A percentile compares a stretch with the other conserved stretches of the same genome.
phyloP scores from a whole-genome alignment of 2,113 vertebrate genomes.

The Vimba vimba region DNA sequence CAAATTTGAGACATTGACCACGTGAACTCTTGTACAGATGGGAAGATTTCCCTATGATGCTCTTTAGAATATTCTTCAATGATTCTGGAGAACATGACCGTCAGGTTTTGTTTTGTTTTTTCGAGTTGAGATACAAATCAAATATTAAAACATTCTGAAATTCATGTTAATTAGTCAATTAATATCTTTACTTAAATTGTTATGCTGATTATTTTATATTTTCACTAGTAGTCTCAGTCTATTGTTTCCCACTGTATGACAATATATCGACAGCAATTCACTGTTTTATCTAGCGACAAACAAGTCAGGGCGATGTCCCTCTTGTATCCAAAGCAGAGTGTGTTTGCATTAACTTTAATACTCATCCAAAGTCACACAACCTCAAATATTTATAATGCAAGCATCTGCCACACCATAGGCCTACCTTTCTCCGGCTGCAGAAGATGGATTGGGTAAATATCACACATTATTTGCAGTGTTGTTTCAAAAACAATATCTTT shows the following conservation, averaged over 20 bases:
- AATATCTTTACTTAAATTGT: background rate
- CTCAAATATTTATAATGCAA: slow-evolving; percentile 32
- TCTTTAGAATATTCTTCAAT: background rate
- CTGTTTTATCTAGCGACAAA: background rate
- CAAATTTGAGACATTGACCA: background rate
- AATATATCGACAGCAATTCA: no score
- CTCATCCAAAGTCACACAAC: background rate
- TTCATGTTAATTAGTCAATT: background rate
- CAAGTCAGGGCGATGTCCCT: background rate
- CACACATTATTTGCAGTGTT: background rate
- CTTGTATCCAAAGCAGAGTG: slow-evolving; percentile 2
- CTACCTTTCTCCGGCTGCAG: background rate
- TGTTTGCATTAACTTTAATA: background rate
- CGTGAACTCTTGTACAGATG: background rate
- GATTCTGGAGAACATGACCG: background rate
- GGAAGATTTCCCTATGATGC: background rate
- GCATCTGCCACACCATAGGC: background rate
- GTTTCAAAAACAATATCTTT: background rate
- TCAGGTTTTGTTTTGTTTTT: background rate
- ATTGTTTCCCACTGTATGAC: no score
- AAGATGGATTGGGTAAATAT: background rate
- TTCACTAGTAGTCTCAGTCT: no score
- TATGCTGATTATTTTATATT: background rate
- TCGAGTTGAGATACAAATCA: background rate
- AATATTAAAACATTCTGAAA: background rate